Evolutionary conservation across 2,888 invertebrate species (phyloP).

Genomic region (Lamellibrachia satsuma): DNA sequence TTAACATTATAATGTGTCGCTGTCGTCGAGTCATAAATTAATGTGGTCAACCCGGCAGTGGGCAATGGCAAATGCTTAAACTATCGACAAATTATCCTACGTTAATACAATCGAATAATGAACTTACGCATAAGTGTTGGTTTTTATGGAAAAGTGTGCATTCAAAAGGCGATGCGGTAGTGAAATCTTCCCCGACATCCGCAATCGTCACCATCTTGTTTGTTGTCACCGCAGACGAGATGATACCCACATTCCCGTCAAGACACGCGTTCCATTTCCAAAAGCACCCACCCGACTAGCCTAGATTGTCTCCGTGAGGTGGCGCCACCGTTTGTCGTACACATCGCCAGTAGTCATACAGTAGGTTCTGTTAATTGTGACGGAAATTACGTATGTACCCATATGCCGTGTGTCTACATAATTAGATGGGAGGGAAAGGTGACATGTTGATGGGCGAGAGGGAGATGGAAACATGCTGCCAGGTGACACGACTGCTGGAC

Average conservation of each 20-base stretch:
- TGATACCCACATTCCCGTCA: background rate
- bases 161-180: background rate
- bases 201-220: background rate
- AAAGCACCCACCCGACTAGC: background rate
- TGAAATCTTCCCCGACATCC: background rate
- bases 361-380: no score
- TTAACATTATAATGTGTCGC: background rate
- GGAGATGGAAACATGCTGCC: no score
- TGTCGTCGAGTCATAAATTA: background rate
- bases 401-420: no score
- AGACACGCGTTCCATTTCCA: background rate
- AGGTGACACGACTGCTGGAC: no score
- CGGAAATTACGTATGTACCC: no score
- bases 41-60: background rate
- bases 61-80: background rate
- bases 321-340: no score
- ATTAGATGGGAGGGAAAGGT: no score
- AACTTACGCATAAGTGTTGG: slow-evolving; percentile 13
- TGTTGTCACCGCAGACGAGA: background rate
- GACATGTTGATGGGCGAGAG: no score
- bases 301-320: background rate
- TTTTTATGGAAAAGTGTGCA: background rate
- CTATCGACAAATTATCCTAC: background rate
- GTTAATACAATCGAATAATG: background rate
- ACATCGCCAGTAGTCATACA: no score